Evolutionary conservation across 2,888 invertebrate species (phyloP), one percentile per base, ranked within the genome.

Genomic region (Parthenolecanium corni): DNA sequence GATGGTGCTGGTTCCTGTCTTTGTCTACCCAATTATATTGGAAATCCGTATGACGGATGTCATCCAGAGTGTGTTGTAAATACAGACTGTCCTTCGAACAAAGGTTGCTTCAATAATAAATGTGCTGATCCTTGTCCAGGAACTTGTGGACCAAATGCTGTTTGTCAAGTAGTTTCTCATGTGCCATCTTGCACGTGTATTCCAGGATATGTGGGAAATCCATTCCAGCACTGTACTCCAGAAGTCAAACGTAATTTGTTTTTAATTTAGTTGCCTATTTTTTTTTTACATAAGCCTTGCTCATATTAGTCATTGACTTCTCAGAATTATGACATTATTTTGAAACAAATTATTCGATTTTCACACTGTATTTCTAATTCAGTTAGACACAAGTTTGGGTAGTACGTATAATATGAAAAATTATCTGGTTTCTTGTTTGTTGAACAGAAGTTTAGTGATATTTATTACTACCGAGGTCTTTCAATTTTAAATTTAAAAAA

Each of bases 81-180:
- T 70, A 81, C 84, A 0, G 86, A 86, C 69, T 87, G 86, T 72
- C 75, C 82, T 25, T 83, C 85, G 2, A 85, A 88, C 71, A 85
- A 84, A 72, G 84, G 89, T 47, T 92, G 92, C 70, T 79, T 86
- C 51, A 80, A 85, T 69, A 87, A 86, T 71, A 89, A 89, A 73
- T 92, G 92, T 71, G 78, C 79, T 54, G 86, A 91, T 76, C 91
- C 91, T 44, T 92, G 91, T 69, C 86, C 87, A 14, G 89, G 89
- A 65, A 82, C 86, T 65, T 92, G 91, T 72, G 91, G 90, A 4
- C 79, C 80, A 62, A 84, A 85, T 72, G 88, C 91, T 2, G 84
- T 87, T 71, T 92, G 92, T 71, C 81, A 82, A 47, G 88, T 89
- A 2, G 81, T 87, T 14, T 88, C 88, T 72, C 91, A 92, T 72